These are phyloP conservation scores for Idaea biselata DNA, from an alignment of 2,888 invertebrate genomes.

Conservation along the genomic window DNA sequence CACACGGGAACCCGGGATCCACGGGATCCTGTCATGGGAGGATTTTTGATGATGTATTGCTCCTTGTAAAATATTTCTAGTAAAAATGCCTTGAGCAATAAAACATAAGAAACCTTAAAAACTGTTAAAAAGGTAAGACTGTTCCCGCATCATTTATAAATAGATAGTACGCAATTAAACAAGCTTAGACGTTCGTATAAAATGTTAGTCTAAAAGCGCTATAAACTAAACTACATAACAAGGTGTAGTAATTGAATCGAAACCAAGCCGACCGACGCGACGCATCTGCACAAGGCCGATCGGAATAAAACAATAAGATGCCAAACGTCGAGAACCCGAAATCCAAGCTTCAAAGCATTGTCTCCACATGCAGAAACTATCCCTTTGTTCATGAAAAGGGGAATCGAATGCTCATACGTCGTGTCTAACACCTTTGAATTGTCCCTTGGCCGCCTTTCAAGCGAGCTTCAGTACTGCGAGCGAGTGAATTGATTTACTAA, in stretches of 20 bases:
- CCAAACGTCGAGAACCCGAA: slow-evolving; percentile 7
- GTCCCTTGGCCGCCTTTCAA: slow-evolving; percentile 17
- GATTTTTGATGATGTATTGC: too few species aligned
- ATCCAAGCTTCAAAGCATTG: slow-evolving; percentile 21
- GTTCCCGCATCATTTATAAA: too few species aligned
- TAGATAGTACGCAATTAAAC: too few species aligned
- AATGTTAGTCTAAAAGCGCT: neutral
- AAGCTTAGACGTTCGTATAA: too few species aligned
- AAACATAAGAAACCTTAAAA: too few species aligned
- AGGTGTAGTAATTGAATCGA: slow-evolving; percentile 12
- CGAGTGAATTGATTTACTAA: slow-evolving; percentile 17
- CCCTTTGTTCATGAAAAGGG: slow-evolving; percentile 18
- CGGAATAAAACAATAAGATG: slow-evolving; percentile 22
- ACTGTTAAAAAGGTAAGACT: too few species aligned
- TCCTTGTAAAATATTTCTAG: too few species aligned
- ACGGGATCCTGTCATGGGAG: too few species aligned
- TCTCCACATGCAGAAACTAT: slow-evolving; percentile 6
- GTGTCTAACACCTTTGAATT: slow-evolving; percentile 18
- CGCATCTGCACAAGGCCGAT: slow-evolving; percentile 15
- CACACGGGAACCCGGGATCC: too few species aligned
- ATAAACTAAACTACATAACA: slow-evolving; percentile 6
- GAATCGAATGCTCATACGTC: slow-evolving; percentile 14
- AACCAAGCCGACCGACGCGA: slow-evolving; percentile 9
- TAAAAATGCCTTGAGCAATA: too few species aligned
- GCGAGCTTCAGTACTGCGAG: slow-evolving; percentile 15